These are phyloP conservation scores for Bradypodion ventrale DNA, from an alignment of 2,797 vertebrate species.

Conservation along the genomic window DNA sequence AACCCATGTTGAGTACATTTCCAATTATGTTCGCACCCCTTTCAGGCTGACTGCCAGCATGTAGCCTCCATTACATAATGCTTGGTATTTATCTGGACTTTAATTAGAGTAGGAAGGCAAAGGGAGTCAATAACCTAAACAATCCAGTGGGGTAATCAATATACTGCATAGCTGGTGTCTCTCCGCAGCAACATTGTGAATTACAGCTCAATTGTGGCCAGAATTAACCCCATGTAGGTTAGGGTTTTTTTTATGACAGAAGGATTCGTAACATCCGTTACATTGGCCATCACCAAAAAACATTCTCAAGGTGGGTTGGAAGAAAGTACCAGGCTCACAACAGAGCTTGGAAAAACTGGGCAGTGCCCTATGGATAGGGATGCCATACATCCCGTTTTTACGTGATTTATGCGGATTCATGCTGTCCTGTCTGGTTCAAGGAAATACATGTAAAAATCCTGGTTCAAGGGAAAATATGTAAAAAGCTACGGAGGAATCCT, in stretches of 20 bases:
- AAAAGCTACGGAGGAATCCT: no score
- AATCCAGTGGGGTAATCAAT: conserved; percentile 82
- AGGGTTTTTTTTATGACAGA: background rate
- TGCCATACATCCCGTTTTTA: no score
- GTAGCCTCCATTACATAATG: conserved; percentile 62
- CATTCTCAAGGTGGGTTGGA: background rate
- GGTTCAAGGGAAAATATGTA: no score
- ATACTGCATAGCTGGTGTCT: conserved; percentile 66
- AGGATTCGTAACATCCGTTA: background rate
- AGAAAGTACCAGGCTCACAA: no score
- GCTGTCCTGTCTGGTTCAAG: no score
- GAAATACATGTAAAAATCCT: no score
- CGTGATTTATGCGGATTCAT: no score
- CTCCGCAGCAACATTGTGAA: conserved; percentile 41
- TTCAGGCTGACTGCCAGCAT: conserved; percentile 55
- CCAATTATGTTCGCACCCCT: conserved; percentile 66
- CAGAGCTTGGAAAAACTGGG: no score
- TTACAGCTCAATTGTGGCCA: conserved; percentile 33
- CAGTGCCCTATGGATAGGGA: no score
- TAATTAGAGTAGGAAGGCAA: conserved; percentile 78
- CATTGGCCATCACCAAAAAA: background rate
- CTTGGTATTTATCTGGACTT: conserved; percentile 80
- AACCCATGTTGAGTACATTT: conserved; percentile 58
- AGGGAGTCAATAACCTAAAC: conserved; percentile 80
- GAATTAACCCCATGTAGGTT: conserved; percentile 22